phyloP scores from a whole-genome alignment of 2,797 vertebrate genomes.

The Propithecus deckenii region DNA sequence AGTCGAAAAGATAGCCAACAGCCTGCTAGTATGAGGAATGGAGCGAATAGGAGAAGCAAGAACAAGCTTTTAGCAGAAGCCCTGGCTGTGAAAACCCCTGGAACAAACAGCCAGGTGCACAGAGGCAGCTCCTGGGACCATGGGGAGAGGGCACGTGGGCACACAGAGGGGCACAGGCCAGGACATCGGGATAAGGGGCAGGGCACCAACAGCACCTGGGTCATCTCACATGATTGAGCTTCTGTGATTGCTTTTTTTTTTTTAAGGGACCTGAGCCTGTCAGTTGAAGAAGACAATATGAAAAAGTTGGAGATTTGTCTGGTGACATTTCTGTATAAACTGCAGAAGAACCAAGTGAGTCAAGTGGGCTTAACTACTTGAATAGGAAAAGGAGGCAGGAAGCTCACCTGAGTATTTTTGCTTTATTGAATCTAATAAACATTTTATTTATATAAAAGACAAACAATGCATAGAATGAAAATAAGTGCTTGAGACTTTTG shows the following conservation, averaged over 20 bases:
- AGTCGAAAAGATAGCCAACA: background rate
- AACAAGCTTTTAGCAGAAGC: background rate
- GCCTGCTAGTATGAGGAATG: background rate
- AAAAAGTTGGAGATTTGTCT: background rate
- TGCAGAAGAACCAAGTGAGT: background rate
- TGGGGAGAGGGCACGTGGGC: too few species aligned
- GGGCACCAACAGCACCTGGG: background rate
- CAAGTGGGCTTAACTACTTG: background rate
- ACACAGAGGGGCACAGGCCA: too few species aligned
- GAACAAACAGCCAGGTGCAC: background rate
- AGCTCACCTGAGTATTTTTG: constrained; percentile 71
- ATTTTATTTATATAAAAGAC: constrained; percentile 85
- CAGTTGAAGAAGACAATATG: background rate
- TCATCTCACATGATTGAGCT: background rate
- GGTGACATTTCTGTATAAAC: background rate
- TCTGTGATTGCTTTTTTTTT: background rate
- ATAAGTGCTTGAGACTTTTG: constrained; percentile 83
- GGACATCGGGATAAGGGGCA: background rate
- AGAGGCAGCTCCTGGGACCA: background rate
- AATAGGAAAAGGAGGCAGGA: background rate
- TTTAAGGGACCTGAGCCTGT: background rate
- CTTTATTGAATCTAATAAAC: constrained; percentile 85
- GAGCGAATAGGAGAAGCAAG: background rate
- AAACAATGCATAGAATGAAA: constrained; percentile 83
- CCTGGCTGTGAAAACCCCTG: background rate